Percentiles rank a stretch among this genome's conserved stretches.
Conservation (phyloP, 2,113 vertebrate genomes). For the Felis chaus region DNA sequence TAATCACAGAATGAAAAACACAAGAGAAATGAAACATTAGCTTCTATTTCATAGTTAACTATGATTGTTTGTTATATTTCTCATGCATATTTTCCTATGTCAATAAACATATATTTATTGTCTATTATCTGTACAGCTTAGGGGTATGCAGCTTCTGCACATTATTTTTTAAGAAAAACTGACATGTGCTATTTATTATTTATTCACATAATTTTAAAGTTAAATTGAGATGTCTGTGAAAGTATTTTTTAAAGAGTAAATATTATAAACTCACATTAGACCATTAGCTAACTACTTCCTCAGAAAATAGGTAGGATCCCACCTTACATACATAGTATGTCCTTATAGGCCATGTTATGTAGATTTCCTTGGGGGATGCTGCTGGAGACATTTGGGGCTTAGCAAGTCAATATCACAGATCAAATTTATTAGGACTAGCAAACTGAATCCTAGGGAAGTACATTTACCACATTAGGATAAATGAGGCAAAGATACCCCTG, state of each 20-base stretch:
- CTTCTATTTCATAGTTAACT: conserved; percentile 15
- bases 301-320: neutral
- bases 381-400: neutral
- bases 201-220: neutral
- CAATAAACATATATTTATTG: neutral
- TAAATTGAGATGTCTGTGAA: neutral
- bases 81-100: neutral
- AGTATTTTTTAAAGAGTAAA: neutral
- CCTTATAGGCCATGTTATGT: neutral
- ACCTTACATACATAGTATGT: neutral
- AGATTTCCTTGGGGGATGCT: neutral
- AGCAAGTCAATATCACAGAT: neutral
- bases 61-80: neutral
- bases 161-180: neutral
- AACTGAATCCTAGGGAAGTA: neutral
- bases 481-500: neutral
- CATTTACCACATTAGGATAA: neutral
- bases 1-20: neutral
- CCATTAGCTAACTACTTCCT: neutral
- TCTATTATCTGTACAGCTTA: neutral
- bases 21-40: neutral
- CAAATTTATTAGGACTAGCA: neutral
- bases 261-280: neutral
- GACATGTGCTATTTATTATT: neutral
- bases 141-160: neutral